A percentile compares a stretch with the other conserved stretches of the same genome.
Evolutionary conservation across 2,113 vertebrate species (phyloP).

Genomic region (Chloebia gouldiae): DNA sequence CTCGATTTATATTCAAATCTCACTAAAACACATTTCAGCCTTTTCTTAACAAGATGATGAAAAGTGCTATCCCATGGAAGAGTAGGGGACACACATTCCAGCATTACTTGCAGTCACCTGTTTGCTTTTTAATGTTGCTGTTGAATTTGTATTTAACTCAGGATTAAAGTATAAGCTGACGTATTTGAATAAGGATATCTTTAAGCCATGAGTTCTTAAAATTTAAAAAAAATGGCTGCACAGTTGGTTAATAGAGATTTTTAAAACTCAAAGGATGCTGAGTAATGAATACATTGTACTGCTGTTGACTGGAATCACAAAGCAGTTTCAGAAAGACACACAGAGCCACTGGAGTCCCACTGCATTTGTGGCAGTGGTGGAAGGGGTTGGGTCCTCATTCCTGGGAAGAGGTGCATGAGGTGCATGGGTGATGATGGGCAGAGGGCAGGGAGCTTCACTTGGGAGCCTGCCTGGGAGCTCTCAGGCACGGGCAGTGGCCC

Average conservation of each 20-base stretch:
- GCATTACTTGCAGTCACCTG: conserved; percentile 13
- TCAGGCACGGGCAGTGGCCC: background rate
- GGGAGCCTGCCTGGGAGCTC: background rate
- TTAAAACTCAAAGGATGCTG: background rate
- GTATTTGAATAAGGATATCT: conserved; percentile 37
- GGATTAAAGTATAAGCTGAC: conserved; percentile 47
- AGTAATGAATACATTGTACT: background rate
- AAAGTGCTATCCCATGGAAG: background rate
- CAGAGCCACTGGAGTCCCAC: background rate
- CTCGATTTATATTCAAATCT: conserved; percentile 49
- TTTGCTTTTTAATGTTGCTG: conserved; percentile 52
- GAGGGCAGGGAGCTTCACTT: background rate
- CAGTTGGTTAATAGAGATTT: background rate
- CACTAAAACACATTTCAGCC: conserved; percentile 21
- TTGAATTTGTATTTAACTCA: conserved; percentile 48
- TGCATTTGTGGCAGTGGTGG: background rate
- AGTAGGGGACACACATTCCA: background rate
- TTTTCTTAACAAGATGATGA: conserved; percentile 27
- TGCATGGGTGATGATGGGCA: fast-evolving
- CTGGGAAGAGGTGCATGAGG: background rate
- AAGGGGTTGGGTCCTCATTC: background rate
- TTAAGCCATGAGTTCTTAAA: conserved; percentile 23
- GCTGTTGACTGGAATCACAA: background rate
- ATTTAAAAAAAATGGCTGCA: background rate
- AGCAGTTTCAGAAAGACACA: background rate